Evolutionary conservation across 2,113 vertebrate species (phyloP), one percentile per base, ranked within the genome.

Genomic region (Riparia riparia): DNA sequence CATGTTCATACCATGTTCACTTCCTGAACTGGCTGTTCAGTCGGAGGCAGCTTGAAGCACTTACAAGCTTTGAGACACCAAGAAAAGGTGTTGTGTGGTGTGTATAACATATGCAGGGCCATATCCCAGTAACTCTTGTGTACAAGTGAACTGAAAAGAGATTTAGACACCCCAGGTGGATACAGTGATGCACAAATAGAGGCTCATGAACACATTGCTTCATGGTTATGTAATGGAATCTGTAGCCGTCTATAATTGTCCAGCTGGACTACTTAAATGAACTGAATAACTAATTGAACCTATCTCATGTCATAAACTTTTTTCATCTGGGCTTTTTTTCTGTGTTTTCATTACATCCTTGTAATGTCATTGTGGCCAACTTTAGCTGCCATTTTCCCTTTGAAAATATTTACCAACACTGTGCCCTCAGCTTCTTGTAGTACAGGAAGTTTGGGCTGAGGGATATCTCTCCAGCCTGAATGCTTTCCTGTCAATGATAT

Each of bases 401-500:
- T 83, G 64, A 93, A 95, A 32, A 21, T 93, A 93, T 94, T 97
- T 94, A 94, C 69, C 51, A 93, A 89, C 58, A 90, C 0, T 0
- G 32, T 44, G 26, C 37, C 9, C 45, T 73, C 42, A 78, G 65
- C 9, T 51, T 89, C 42, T 41, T 54, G 49, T 49, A 73, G 70
- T 25, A 94, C 14, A 91, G 73, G 80, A 96, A 90, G 22, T 0
- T 70, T 25, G 25, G 54, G 37, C 39, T 86, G 57, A 71, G 73
- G 44, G 63, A 60, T 32, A 14, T 60, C 69, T 91, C 85, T 94
- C 68, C 66, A 74, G 85, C 76, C 91, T 73, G 87, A 97, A 86
- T 54, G 84, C 45, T 64, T 84, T 96, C 86, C 83, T 97, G 86
- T 93, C 95, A 93, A 70, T 95, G 87, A 92, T 78, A 97, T 94